phyloP scores from a whole-genome alignment of 2,113 vertebrate genomes.

The Ovibos moschatus region DNA sequence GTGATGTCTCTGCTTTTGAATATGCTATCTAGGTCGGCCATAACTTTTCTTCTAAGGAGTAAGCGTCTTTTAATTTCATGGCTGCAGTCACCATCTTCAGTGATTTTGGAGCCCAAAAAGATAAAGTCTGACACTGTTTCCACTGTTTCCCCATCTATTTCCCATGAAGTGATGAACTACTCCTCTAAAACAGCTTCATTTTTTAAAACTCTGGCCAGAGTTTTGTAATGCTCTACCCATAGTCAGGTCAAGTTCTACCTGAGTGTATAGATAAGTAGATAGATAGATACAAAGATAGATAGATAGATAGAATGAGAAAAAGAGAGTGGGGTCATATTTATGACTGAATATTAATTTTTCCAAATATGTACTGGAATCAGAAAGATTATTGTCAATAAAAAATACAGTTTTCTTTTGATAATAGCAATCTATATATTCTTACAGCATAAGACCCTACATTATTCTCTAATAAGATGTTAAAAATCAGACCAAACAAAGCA shows the following conservation, averaged over 20 bases:
- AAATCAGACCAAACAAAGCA: neutral
- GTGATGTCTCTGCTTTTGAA: no score
- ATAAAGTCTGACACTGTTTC: no score
- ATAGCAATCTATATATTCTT: neutral
- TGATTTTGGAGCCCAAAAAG: no score
- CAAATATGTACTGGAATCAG: neutral
- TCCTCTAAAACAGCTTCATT: neutral
- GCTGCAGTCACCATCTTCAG: no score
- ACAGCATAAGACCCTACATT: neutral
- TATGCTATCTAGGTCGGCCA: no score
- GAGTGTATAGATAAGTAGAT: neutral
- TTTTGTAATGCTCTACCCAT: neutral
- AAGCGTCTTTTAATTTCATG: no score
- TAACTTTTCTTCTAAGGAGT: no score
- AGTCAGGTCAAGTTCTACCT: neutral
- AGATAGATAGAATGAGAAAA: neutral
- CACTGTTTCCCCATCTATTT: no score
- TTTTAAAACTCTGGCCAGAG: neutral
- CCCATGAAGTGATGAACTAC: neutral
- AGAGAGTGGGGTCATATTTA: neutral
- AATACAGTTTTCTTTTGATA: neutral
- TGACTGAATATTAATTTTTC: neutral
- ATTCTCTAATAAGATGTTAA: neutral
- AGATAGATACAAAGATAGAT: neutral
- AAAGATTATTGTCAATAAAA: slow-evolving; percentile 1